phyloP scores from a whole-genome alignment of 2,797 vertebrate species.

The Lepilemur ruficaudatus region DNA sequence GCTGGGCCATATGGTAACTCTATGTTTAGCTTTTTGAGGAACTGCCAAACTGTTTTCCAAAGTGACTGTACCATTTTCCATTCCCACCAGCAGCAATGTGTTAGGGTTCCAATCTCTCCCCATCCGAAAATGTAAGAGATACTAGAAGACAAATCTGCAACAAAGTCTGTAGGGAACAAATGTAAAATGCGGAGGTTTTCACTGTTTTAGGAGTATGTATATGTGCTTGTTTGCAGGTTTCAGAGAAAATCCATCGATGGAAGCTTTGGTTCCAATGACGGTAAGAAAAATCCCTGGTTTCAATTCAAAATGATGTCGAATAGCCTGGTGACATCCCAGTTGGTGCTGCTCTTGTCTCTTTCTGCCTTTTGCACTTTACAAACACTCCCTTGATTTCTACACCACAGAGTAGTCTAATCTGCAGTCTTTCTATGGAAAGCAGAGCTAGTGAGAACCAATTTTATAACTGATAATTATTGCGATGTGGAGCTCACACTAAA shows the following conservation, averaged over 20 bases:
- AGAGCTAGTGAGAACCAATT: not conserved
- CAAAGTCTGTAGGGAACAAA: not conserved
- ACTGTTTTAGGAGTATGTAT: not conserved
- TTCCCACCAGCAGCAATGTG: not conserved
- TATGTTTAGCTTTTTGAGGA: not conserved
- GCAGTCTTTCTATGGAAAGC: not conserved
- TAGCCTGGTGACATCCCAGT: not conserved
- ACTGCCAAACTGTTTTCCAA: not conserved
- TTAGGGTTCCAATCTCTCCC: not conserved
- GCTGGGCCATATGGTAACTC: not conserved
- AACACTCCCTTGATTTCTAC: not conserved
- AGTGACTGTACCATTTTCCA: not conserved
- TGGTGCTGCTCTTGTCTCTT: not conserved
- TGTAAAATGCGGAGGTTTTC: conserved; percentile 6
- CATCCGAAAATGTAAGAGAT: not conserved
- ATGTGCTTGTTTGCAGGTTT: conserved; percentile 81
- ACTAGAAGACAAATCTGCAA: conserved; percentile 1
- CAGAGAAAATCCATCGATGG: conserved; percentile 77
- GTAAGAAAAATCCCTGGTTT: conserved; percentile 75
- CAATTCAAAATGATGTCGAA: not conserved
- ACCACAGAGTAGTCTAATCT: not conserved
- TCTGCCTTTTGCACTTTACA: conserved; percentile 20
- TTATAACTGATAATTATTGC: not conserved
- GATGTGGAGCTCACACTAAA: not conserved
- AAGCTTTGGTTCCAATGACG: conserved; percentile 80